Conservation (phyloP, 2,797 vertebrate species). For the Myotis findleyi region DNA sequence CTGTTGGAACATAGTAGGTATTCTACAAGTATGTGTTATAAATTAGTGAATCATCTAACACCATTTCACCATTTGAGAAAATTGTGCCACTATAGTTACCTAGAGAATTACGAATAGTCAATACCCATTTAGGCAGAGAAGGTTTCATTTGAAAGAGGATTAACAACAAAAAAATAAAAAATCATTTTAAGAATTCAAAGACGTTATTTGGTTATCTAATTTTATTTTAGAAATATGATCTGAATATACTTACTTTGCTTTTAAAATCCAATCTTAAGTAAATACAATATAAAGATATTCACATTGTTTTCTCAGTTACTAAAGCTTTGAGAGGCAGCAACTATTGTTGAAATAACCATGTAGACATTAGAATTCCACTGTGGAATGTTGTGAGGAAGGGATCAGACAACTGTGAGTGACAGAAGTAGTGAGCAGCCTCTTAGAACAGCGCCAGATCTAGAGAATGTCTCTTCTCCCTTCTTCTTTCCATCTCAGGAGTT, state of each 20-base stretch:
- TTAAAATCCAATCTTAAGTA: background rate
- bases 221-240: conserved; percentile 24
- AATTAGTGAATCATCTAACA: background rate
- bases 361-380: background rate
- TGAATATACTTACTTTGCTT: background rate
- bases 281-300: background rate
- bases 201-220: background rate
- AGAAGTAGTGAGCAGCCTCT: background rate
- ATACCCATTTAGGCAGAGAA: background rate
- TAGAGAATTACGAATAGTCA: background rate
- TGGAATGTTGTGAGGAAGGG: background rate
- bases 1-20: background rate
- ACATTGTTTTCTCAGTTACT: background rate
- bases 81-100: background rate
- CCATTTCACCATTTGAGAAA: background rate
- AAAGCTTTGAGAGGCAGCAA: background rate
- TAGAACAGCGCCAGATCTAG: background rate
- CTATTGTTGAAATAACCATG: background rate
- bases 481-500: background rate
- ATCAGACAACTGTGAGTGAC: background rate
- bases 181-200: background rate
- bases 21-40: background rate
- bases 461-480: background rate
- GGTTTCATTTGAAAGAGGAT: background rate
- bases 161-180: background rate